phyloP scores from a whole-genome alignment of 1,140 invertebrate species.

The Metopolophium dirhodum region DNA sequence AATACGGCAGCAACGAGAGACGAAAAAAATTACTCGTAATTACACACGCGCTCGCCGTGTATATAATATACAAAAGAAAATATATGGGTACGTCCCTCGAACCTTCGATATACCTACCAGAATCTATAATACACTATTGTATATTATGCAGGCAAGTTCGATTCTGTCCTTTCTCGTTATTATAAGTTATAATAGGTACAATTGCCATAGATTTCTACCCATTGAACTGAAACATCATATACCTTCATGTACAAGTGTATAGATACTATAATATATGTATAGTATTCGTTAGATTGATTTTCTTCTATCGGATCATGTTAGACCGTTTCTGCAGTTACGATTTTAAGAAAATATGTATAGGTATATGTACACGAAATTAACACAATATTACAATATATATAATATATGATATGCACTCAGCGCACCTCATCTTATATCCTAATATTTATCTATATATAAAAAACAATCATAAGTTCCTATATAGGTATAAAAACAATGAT shows the following conservation, averaged over 20 bases:
- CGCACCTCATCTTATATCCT: not conserved
- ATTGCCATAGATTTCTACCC: not conserved
- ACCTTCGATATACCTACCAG: not conserved
- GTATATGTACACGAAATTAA: not conserved
- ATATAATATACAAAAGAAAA: conserved; percentile 17
- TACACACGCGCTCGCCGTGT: not conserved
- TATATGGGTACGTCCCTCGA: not conserved
- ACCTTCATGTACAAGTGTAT: not conserved
- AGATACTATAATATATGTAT: not conserved
- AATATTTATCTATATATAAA: not conserved
- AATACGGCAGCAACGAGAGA: not conserved
- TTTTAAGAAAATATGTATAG: not conserved
- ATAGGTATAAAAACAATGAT: not conserved
- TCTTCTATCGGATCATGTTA: no score
- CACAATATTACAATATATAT: not conserved
- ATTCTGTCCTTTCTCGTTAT: not conserved
- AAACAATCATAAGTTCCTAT: no score
- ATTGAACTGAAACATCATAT: not conserved
- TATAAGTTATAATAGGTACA: not conserved
- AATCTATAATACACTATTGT: not conserved
- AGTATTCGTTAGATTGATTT: not conserved
- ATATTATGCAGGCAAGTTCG: not conserved
- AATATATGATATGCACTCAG: not conserved
- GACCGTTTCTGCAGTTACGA: not conserved
- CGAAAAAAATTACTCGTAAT: conserved; percentile 37